phyloP scores from a whole-genome alignment of 1,140 invertebrate species.

The Macrostomum lignano region DNA sequence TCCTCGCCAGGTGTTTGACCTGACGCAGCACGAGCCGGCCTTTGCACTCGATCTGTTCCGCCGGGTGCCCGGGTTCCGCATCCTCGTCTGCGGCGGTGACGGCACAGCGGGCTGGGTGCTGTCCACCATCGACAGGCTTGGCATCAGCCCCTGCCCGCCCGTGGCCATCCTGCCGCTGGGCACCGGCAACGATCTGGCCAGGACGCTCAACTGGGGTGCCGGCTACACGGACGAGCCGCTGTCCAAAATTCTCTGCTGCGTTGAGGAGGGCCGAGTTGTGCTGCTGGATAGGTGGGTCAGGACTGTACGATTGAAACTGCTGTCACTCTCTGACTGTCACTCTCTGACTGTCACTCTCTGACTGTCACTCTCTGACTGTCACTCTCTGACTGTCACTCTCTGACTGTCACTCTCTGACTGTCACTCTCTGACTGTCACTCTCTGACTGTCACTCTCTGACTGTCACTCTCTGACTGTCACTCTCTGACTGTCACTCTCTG shows the following conservation, averaged over 20 bases:
- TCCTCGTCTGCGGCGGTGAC: constrained; percentile 30
- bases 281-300: constrained; percentile 44
- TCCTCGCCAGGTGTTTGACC: constrained; percentile 70
- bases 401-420: too few relatives aligned
- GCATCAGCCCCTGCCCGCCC: constrained; percentile 40
- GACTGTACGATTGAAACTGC: too few relatives aligned
- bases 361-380: too few relatives aligned
- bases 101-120: constrained; percentile 39
- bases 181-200: constrained; percentile 79
- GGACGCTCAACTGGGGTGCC: constrained; percentile 77
- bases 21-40: too few relatives aligned
- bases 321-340: too few relatives aligned
- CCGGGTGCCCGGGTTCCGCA: not conserved
- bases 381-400: too few relatives aligned
- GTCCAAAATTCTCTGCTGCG: constrained; percentile 61
- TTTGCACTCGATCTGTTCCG: constrained; percentile 1
- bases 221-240: constrained; percentile 87
- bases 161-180: constrained; percentile 77
- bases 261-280: constrained; percentile 61
- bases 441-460: too few relatives aligned
- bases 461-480: too few relatives aligned
- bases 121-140: constrained; percentile 61
- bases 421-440: too few relatives aligned
- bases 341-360: too few relatives aligned
- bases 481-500: too few relatives aligned